A percentile compares a stretch with the other conserved stretches of the same genome.
Conservation (phyloP, 53 echinoderm and acorn worm species). For the Astropecten irregularis region DNA sequence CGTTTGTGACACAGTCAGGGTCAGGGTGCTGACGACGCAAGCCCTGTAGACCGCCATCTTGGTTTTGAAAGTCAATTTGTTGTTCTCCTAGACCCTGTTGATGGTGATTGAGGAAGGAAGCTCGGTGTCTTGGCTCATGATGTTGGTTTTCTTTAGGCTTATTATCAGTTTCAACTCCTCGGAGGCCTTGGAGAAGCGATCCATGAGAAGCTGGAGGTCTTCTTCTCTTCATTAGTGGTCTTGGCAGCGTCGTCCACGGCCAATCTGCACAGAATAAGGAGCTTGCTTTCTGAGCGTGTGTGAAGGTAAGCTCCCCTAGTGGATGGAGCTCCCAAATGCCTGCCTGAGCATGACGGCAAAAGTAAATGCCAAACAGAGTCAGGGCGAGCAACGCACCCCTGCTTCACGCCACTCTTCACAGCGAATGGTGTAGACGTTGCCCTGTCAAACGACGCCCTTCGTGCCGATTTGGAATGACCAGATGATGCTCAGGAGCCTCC, state of each 20-base stretch:
- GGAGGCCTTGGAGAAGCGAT: constrained; percentile 50
- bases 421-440: too few species aligned
- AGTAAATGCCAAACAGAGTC: constrained; percentile 33
- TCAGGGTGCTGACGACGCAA: not conserved
- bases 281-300: constrained; percentile 32
- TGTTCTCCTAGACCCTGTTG: constrained; percentile 32
- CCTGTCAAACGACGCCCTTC: too few species aligned
- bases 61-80: constrained; percentile 10
- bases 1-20: too few species aligned
- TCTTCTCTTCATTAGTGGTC: constrained; percentile 10
- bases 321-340: not conserved
- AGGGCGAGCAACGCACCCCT: constrained; percentile 53
- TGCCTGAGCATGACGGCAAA: constrained; percentile 19
- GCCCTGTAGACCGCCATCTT: constrained; percentile 15
- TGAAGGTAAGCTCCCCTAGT: too few species aligned
- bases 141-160: constrained; percentile 67
- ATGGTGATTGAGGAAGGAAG: constrained; percentile 29
- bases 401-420: constrained; percentile 50
- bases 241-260: constrained; percentile 46
- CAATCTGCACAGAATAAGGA: constrained; percentile 46
- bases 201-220: constrained; percentile 44
- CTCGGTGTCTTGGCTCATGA: constrained; percentile 33
- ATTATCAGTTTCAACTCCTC: constrained; percentile 63
- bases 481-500: too few species aligned
- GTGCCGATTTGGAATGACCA: too few species aligned